Evolutionary conservation across 2,797 vertebrate genomes (phyloP), one percentile per base, ranked within the genome.

Genomic region (Paguma larvata): DNA sequence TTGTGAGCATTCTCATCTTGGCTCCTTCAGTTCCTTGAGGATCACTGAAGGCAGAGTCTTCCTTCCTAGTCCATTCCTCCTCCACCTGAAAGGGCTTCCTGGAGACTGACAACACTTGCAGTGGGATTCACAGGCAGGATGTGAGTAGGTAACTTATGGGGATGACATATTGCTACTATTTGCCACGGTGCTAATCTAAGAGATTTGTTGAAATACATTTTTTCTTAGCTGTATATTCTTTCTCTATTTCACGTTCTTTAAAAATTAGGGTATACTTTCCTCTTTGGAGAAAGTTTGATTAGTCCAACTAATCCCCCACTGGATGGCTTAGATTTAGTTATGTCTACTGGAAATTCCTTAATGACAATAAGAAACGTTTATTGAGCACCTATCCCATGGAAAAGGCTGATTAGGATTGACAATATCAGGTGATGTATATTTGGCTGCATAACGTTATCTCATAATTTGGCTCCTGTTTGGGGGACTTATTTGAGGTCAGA

Each of bases 201-300:
- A 93, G 44, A 38, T 80, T 46, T 89, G 85, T 25, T 46, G 51
- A 51, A 94, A 89, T 53, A 82, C 1, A 46, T 21, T n/a, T 65
- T 48, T 38, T 19, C 73, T 62, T 32, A 62, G 25, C 68, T 53
- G 14, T 30, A 67, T 79, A 56, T 78, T 82, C 30, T 87, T 79
- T 70, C 12, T 63, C 46, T 85, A 30, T 75, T 92, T 95, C 53
- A 59, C n/a, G 65, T 78, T 86, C 19, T 63, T 91, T 44, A 73
- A 77, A 94, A 92, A 59, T 38, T 30, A 72, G 8, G 56, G 38
- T 41, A 23, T 5, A 30, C 18, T 48, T 68, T 77, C 18, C 10
- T 73, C 41, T 95, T 85, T 85, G 80, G 25, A 82, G 84, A 86
- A 79, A 79, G 13, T 38, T 44, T 84, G 67, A 53, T 56, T 75